These are phyloP conservation scores for Pyralis farinalis DNA, from an alignment of 2,888 invertebrate species.

Conservation along the genomic window DNA sequence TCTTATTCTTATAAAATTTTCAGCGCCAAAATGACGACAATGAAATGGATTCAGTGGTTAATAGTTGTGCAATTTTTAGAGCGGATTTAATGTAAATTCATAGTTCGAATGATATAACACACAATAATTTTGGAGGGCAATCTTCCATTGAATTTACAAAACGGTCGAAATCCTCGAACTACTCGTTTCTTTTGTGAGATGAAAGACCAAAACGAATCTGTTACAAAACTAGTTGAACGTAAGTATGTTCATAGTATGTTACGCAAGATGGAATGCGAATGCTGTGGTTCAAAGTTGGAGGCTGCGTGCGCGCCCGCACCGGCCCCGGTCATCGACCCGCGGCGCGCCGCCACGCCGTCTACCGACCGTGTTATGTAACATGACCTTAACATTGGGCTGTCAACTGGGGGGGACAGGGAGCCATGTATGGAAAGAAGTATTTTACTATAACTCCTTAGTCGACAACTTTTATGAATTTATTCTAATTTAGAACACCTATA, in stretches of 20 bases:
- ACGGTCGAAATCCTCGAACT: too few relatives aligned
- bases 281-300: constrained; percentile 46
- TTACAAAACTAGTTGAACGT: too few relatives aligned
- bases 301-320: constrained; percentile 64
- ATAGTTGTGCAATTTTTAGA: too few relatives aligned
- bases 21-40: too few relatives aligned
- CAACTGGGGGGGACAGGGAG: constrained; percentile 29
- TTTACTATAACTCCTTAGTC: constrained; percentile 2
- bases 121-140: too few relatives aligned
- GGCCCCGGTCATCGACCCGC: constrained; percentile 68
- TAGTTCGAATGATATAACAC: too few relatives aligned
- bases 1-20: too few relatives aligned
- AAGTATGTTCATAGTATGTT: constrained; percentile 3
- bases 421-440: constrained; percentile 28
- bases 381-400: constrained; percentile 68
- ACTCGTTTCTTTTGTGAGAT: too few relatives aligned
- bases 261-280: constrained; percentile 19
- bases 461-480: constrained; percentile 9
- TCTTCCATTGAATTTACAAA: too few relatives aligned
- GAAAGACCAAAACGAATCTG: too few relatives aligned
- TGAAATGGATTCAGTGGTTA: too few relatives aligned
- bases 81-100: too few relatives aligned
- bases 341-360: constrained; percentile 76
- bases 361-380: constrained; percentile 60
- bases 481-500: constrained; percentile 4